Percentiles rank a stretch among this genome's conserved stretches.
Evolutionary conservation across 37 sponge, comb jelly and placozoan genomes (phyloP).

Genomic region (Cladorhizidae sp.): DNA sequence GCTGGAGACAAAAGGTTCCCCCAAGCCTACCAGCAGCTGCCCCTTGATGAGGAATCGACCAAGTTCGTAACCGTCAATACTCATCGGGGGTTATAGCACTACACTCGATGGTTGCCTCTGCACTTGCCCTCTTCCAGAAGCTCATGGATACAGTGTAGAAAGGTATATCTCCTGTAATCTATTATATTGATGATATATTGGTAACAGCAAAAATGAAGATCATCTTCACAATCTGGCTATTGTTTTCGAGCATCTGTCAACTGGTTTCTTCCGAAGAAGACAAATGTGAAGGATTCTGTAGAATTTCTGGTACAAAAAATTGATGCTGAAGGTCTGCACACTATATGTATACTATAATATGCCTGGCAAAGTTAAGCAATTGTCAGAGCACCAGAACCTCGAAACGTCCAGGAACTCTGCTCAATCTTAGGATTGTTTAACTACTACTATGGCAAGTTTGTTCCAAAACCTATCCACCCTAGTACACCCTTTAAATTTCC

Average conservation of each 20-base stretch:
- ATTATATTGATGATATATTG: slow-evolving; percentile 52
- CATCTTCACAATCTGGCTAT: slow-evolving; percentile 22
- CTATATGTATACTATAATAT: too few species aligned
- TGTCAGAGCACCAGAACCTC: slow-evolving; percentile 11
- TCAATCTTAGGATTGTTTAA: slow-evolving; percentile 13
- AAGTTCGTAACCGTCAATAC: background rate
- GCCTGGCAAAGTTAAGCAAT: slow-evolving; percentile 15
- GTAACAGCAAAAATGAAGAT: slow-evolving; percentile 24
- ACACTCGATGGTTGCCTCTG: background rate
- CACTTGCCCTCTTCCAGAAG: slow-evolving; percentile 36
- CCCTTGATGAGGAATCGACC: background rate
- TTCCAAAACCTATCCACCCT: too few species aligned
- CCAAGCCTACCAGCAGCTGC: slow-evolving; percentile 35
- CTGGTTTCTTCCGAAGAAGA: background rate
- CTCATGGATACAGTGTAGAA: slow-evolving; percentile 33
- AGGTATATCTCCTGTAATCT: slow-evolving; percentile 21
- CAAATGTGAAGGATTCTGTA: slow-evolving; percentile 19
- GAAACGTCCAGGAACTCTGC: slow-evolving; percentile 25
- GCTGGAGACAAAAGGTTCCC: slow-evolving; percentile 10
- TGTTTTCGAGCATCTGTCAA: slow-evolving; percentile 15
- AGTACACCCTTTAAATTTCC: too few species aligned
- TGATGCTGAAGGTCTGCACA: background rate
- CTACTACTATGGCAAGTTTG: too few species aligned
- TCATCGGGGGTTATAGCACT: background rate
- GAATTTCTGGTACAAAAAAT: slow-evolving; percentile 32